Conservation (phyloP, 2,113 vertebrate species). For the Strix uralensis region DNA sequence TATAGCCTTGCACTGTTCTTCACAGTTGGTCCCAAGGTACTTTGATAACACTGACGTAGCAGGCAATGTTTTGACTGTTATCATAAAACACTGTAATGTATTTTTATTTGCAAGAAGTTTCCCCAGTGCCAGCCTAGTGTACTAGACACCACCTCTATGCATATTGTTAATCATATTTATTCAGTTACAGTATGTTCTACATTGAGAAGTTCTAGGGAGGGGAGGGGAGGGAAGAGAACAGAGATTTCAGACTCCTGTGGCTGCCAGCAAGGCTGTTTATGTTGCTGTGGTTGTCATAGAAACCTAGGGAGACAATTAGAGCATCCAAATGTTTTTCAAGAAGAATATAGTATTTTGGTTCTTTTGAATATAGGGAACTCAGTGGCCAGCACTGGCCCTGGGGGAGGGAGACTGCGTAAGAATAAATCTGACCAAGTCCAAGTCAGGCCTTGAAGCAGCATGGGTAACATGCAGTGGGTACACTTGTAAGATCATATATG, state of each 20-base stretch:
- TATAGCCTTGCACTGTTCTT: neutral
- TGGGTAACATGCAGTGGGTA: rapidly evolving
- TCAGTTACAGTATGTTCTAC: neutral
- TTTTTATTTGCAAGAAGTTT: conserved; percentile 12
- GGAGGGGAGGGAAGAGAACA: neutral
- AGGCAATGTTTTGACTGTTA: neutral
- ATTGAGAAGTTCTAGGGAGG: neutral
- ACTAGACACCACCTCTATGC: neutral
- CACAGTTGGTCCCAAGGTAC: neutral
- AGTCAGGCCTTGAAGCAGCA: neutral
- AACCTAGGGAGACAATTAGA: conserved; percentile 49
- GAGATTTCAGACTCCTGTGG: conserved; percentile 35
- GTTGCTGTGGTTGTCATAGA: conserved; percentile 53
- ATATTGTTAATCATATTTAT: neutral
- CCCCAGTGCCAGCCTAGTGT: neutral
- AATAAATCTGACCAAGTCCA: neutral
- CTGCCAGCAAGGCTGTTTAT: conserved; percentile 54
- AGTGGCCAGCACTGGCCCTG: neutral
- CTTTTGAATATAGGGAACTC: neutral
- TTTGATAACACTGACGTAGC: neutral
- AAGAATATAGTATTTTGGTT: neutral
- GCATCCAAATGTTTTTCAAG: conserved; percentile 30
- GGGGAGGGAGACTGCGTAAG: rapidly evolving
- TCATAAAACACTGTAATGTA: neutral
- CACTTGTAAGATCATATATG: neutral